phyloP scores from a whole-genome alignment of 2,888 invertebrate species.

The Drosophila planitibia region DNA sequence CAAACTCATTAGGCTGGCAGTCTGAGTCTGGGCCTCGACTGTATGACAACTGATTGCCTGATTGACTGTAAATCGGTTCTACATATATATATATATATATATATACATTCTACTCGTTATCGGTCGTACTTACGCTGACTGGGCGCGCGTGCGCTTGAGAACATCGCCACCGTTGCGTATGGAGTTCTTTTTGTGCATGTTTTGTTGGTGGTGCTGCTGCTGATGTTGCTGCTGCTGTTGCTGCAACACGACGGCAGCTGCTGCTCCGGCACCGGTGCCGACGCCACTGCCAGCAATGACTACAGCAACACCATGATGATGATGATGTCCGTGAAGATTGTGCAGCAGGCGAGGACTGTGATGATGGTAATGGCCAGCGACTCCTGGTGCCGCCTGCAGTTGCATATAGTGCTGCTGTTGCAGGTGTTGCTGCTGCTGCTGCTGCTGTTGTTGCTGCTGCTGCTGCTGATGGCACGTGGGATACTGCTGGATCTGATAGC shows the following conservation, averaged over 20 bases:
- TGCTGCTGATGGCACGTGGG: conserved; percentile 85
- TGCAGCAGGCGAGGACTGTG: conserved; percentile 81
- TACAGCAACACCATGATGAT: conserved; percentile 84
- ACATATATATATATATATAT: not conserved
- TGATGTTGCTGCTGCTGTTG: conserved; percentile 80
- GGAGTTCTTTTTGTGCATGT: conserved; percentile 88
- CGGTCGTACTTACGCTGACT: conserved; percentile 88
- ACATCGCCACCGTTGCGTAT: conserved; percentile 88
- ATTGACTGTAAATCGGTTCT: not conserved
- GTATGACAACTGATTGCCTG: conserved; percentile 8
- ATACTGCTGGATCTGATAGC: conserved; percentile 82
- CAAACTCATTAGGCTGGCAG: conserved; percentile 36
- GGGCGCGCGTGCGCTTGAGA: conserved; percentile 88
- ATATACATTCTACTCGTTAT: not conserved
- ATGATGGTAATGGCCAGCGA: conserved; percentile 65
- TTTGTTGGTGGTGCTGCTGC: conserved; percentile 70
- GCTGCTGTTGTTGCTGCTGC: conserved; percentile 36
- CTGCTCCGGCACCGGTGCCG: conserved; percentile 77
- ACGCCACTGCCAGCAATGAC: conserved; percentile 84
- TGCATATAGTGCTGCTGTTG: conserved; percentile 69
- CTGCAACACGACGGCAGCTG: conserved; percentile 40
- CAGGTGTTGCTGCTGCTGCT: conserved; percentile 63
- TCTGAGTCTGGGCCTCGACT: not conserved
- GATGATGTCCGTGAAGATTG: conserved; percentile 82
- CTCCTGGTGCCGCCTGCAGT: conserved; percentile 44